Evolutionary conservation across 2,797 vertebrate genomes (phyloP), one percentile per base, ranked within the genome.

Genomic region (Premnoplex brunnescens): DNA sequence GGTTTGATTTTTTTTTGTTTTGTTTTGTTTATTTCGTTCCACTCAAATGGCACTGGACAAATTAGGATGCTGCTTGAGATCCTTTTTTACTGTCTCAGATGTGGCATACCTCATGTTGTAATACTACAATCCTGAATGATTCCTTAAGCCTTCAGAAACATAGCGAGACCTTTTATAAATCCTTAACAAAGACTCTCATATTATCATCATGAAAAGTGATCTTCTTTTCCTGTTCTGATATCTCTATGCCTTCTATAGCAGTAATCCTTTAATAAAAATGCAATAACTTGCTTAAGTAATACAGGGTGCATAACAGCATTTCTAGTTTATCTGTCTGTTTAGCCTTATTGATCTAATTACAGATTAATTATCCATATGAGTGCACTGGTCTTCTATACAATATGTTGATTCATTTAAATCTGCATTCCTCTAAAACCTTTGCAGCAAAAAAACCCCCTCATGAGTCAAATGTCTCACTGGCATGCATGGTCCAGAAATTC

Each of bases 361-460:
- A 74, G 77, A 89, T 91, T 92, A 87, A 95, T 96, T 95, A 94
- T 96, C 49, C 60, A 64, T 75, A 81, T 88, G 92, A 68, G n/a
- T 93, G 78, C 49, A 39, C 59, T 89, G 37, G 41, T 84, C 59
- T 86, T 88, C 76, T 93, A 27, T 56, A 56, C 14, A 43, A 27
- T 74, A 67, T 71, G 46, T 73, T 62, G 36, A 63, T 23, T 4
- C n/a, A 68, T 82, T 88, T 93, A 77, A 93, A 77, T 76, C 74
- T 85, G 14, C 63, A 49, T 87, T 93, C 34, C 21, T 82, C 56
- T 95, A 87, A 89, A 95, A 80, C 24, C 21, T 69, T 69, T 88
- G 51, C 36, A 76, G 48, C 30, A 60, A 39, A 85, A 44, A 43
- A 62, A 64, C 88, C 9, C 30, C 43, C 36, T 73, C n/a, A n/a